Conservation (phyloP, 2,113 vertebrate species). For the Megalops atlanticus region DNA sequence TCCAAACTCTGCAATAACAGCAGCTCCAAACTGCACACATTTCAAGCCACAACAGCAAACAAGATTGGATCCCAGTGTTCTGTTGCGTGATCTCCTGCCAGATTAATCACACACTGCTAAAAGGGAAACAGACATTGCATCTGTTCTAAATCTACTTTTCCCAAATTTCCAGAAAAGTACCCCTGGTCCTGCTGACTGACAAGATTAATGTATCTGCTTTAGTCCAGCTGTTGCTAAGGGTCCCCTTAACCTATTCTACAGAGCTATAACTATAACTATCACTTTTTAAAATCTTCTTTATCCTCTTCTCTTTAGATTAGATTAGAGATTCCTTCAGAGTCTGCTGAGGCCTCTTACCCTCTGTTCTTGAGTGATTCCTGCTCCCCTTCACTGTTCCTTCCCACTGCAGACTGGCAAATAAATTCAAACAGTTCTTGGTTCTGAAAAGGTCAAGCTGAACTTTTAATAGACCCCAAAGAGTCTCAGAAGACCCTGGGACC, state of each 20-base stretch:
- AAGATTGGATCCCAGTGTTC: background rate
- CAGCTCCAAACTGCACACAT: background rate
- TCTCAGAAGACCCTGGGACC: background rate
- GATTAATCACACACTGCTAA: background rate
- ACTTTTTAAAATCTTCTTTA: too few relatives aligned
- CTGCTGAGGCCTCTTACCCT: background rate
- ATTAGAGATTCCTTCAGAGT: constrained; percentile 1
- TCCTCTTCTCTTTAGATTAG: constrained; percentile 8
- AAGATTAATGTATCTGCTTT: too few relatives aligned
- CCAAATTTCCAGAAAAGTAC: constrained; percentile 1
- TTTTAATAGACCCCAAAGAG: background rate
- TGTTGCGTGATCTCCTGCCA: background rate
- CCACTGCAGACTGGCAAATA: constrained; percentile 12
- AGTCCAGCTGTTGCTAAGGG: background rate
- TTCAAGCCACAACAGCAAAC: background rate
- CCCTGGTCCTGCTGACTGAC: too few relatives aligned
- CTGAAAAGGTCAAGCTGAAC: background rate
- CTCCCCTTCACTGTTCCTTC: background rate
- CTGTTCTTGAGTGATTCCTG: background rate
- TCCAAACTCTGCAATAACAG: too few relatives aligned
- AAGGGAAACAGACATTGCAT: background rate
- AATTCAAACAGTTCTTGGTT: background rate
- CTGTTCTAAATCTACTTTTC: background rate
- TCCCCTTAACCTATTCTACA: background rate
- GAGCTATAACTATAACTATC: too few relatives aligned